These are phyloP conservation scores for Semnopithecus entellus DNA, from an alignment of 2,113 vertebrate genomes.

Conservation along the genomic window DNA sequence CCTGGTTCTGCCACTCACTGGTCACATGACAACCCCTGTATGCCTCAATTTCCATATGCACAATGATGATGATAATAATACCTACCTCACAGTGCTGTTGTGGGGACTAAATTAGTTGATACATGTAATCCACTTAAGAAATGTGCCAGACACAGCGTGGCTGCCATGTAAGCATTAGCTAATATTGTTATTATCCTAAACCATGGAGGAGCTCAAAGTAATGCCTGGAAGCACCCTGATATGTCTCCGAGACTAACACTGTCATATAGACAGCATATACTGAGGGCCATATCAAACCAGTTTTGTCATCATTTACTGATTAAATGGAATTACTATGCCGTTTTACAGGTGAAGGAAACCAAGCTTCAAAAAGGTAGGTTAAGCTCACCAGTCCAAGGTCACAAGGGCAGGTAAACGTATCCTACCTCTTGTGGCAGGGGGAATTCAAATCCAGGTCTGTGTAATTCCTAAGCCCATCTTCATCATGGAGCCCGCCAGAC, in stretches of 20 bases:
- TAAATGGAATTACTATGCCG: neutral
- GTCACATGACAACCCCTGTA: neutral
- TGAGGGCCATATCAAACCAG: neutral
- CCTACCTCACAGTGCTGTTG: neutral
- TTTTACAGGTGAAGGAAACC: constrained; percentile 13
- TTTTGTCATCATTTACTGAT: neutral
- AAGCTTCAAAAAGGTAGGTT: neutral
- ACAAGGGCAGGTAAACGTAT: neutral
- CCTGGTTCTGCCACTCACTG: neutral
- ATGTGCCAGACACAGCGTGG: neutral
- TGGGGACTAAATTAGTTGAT: neutral
- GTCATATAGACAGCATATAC: neutral
- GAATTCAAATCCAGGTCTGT: neutral
- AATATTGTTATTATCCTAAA: neutral
- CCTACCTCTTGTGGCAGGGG: neutral
- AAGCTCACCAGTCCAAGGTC: neutral
- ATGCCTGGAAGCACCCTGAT: neutral
- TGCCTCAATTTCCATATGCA: neutral
- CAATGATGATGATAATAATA: neutral
- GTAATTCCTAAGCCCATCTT: neutral
- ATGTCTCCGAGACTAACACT: neutral
- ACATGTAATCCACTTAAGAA: constrained; percentile 42
- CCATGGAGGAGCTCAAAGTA: neutral
- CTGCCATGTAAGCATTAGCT: neutral
- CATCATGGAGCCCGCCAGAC: neutral